A percentile compares a stretch with the other conserved stretches of the same genome.
Conservation (phyloP, 2,113 vertebrate species). For the Gasterosteus nipponicus region DNA sequence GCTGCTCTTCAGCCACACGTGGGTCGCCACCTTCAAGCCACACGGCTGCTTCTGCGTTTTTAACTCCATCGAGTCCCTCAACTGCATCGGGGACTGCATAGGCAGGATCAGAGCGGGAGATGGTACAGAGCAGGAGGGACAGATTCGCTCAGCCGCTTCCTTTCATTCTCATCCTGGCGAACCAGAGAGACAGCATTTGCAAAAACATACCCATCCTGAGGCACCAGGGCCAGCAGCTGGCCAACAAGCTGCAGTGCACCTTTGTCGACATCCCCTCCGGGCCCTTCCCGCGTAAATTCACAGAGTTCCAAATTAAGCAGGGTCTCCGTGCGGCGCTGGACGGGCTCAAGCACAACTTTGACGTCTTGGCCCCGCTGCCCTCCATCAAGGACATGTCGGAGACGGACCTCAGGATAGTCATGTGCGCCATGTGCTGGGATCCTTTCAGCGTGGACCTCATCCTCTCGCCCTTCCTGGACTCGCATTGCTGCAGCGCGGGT, state of each 20-base stretch:
- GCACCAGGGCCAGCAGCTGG: slow-evolving; percentile 97
- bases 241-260: slow-evolving; percentile 98
- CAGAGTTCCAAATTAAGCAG: slow-evolving; percentile 96
- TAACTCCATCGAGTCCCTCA: slow-evolving; percentile 96
- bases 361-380: slow-evolving; percentile 90
- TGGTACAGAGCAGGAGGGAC: slow-evolving; percentile 91
- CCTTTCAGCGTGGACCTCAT: slow-evolving; percentile 98
- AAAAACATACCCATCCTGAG: slow-evolving; percentile 96
- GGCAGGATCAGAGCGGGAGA: slow-evolving; percentile 92
- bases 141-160: slow-evolving; percentile 90
- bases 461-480: slow-evolving; percentile 97
- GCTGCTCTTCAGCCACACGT: slow-evolving; percentile 91
- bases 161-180: slow-evolving; percentile 95
- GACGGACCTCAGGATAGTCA: slow-evolving; percentile 95
- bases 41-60: slow-evolving; percentile 98
- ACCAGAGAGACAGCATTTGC: slow-evolving; percentile 92
- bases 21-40: slow-evolving; percentile 93
- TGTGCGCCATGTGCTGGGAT: slow-evolving; percentile 99
- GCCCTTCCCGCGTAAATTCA: slow-evolving; percentile 95
- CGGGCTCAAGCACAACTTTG: slow-evolving; percentile 93
- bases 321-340: slow-evolving; percentile 93
- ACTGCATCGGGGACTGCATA: slow-evolving; percentile 94
- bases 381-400: slow-evolving; percentile 96
- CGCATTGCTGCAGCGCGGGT: slow-evolving; percentile 94
- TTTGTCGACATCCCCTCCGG: slow-evolving; percentile 94